Evolutionary conservation across 92 coral and sea anemone genomes (phyloP).

Genomic region (Heteractis magnifica): DNA sequence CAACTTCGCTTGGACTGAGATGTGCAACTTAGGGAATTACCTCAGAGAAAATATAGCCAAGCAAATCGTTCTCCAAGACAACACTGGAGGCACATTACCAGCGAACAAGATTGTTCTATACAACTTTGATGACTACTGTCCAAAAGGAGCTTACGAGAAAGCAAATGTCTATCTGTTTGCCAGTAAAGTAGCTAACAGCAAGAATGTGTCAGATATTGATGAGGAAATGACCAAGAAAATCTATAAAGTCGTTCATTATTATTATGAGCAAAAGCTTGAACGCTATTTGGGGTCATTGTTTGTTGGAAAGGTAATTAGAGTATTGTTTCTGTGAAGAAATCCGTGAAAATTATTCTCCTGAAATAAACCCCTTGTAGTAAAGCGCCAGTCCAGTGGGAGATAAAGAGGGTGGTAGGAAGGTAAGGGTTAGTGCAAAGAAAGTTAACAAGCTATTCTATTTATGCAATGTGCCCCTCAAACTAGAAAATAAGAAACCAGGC

Average conservation of each 20-base stretch:
- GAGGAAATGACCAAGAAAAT: constrained; percentile 57
- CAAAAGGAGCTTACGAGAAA: neutral
- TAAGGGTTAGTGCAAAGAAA: too few relatives aligned
- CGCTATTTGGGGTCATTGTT: constrained; percentile 41
- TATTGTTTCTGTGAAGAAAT: neutral
- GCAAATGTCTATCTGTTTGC: constrained; percentile 41
- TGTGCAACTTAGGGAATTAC: constrained; percentile 50
- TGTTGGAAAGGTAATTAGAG: constrained; percentile 42
- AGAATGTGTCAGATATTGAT: constrained; percentile 23
- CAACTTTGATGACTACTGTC: constrained; percentile 57
- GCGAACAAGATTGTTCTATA: constrained; percentile 23
- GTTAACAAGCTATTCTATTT: too few relatives aligned
- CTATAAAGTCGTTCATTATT: constrained; percentile 45
- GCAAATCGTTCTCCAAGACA: constrained; percentile 24
- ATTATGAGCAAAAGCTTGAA: constrained; percentile 48
- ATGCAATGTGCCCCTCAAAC: too few relatives aligned
- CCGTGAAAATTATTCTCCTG: too few relatives aligned
- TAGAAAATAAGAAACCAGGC: too few relatives aligned
- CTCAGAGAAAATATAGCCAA: constrained; percentile 45
- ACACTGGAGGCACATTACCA: neutral
- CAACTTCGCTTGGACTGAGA: constrained; percentile 47
- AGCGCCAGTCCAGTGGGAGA: too few relatives aligned
- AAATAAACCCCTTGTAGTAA: too few relatives aligned
- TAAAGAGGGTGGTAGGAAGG: too few relatives aligned
- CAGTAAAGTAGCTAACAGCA: constrained; percentile 13